Evolutionary conservation across 2,113 vertebrate species (phyloP), one percentile per base, ranked within the genome.

Genomic region (Connochaetes taurinus): DNA sequence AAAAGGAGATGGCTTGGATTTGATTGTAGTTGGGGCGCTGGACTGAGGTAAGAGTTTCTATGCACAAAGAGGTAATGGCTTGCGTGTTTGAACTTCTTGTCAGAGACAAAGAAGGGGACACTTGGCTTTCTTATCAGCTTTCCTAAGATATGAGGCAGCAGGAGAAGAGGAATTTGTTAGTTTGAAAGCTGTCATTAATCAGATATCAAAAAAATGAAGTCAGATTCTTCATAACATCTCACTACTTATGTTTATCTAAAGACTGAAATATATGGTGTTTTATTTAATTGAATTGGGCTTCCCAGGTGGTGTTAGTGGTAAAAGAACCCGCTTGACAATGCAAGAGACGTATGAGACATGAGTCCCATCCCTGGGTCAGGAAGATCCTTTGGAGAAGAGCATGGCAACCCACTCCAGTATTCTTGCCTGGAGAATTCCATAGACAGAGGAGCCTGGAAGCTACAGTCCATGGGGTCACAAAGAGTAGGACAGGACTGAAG

Each of bases 21-120:
- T 82, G 5, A 29, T 3, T 57, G 25, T 13, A 53, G 14, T 50
- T 57, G 45, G 4, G n/a, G 7, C 1, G 0, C 4, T 5, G 47
- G 17, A 87, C 33, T 12, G 11, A 16, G 1, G 8, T 55, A 87
- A 91, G 71, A 23, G 23, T 45, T 86, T 58, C 36, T 17, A 27
- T 11, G 29, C 27, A 60, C n/a, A 52, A 23, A 57, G 5, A 80
- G 14, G 47, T 2, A n/a, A n/a, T 29, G n/a, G 8, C 27, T 84
- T 92, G 5, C 17, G 9, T 36, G 45, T 23, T 43, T 96, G 21
- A 83, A 52, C 33, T 60, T 93, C 47, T 47, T 62, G 45, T 50
- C 29, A 83, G 16, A 4, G 33, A 11, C 53, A 11, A 31, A 89
- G 10, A 36, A 62, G 5, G 15, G 9, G 45, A 85, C 2, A 47